Conservation (phyloP, 1,140 invertebrate genomes). For the Drosophila sp. region DNA sequence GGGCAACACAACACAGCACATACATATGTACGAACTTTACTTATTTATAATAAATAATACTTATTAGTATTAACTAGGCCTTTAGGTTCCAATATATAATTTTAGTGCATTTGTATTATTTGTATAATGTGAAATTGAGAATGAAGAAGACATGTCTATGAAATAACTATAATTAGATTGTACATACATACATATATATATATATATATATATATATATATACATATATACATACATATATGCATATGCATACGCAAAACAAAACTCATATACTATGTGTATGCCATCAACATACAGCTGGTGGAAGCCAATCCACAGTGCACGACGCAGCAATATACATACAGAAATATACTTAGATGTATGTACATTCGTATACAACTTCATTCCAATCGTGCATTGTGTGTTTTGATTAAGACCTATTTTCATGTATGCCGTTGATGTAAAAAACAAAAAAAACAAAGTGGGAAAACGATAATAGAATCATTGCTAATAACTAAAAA, state of each 20-base stretch:
- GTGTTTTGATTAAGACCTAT: constrained; percentile 45
- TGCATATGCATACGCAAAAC: constrained; percentile 31
- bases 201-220: constrained; percentile 59
- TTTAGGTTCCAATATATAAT: constrained; percentile 59
- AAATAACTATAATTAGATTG: constrained; percentile 58
- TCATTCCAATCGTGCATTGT: constrained; percentile 59
- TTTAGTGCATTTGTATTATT: constrained; percentile 77
- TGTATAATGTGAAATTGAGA: constrained; percentile 67
- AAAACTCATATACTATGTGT: constrained; percentile 44
- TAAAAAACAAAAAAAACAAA: constrained; percentile 41
- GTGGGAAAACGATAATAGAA: constrained; percentile 64
- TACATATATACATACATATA: constrained; percentile 54
- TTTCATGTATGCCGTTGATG: constrained; percentile 55
- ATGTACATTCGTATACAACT: constrained; percentile 47
- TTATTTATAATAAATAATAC: constrained; percentile 57
- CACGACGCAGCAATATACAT: constrained; percentile 20
- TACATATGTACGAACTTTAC: constrained; percentile 56
- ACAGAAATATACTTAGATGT: constrained; percentile 50
- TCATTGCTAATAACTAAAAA: constrained; percentile 57
- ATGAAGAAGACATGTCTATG: constrained; percentile 33
- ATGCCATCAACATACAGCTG: constrained; percentile 52
- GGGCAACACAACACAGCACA: constrained; percentile 31
- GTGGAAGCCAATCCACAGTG: constrained; percentile 44
- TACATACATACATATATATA: constrained; percentile 60
- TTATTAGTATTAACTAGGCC: constrained; percentile 57